phyloP scores from a whole-genome alignment of 1,140 invertebrate genomes.

The Idris sp. region DNA sequence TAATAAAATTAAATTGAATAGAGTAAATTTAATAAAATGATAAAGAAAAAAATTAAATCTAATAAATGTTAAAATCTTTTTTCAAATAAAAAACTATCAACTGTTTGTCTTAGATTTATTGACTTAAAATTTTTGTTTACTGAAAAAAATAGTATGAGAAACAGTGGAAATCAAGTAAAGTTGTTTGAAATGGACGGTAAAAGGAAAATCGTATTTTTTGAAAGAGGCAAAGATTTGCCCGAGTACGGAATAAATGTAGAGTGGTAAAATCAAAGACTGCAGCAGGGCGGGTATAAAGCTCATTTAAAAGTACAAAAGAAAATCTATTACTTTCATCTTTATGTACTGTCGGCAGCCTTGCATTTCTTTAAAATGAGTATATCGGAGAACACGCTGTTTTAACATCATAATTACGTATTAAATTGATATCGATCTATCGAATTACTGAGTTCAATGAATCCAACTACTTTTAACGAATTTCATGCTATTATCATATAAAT shows the following conservation, averaged over 20 bases:
- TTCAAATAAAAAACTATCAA: too few relatives aligned
- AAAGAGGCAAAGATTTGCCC: constrained; percentile 26
- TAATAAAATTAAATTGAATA: too few relatives aligned
- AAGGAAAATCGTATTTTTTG: constrained; percentile 21
- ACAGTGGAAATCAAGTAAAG: constrained; percentile 4
- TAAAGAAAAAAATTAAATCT: too few relatives aligned
- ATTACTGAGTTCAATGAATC: neutral
- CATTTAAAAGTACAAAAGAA: constrained; percentile 33
- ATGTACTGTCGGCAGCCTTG: constrained; percentile 15
- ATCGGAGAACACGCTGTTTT: constrained; percentile 16
- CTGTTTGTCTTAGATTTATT: too few relatives aligned
- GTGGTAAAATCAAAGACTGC: constrained; percentile 26
- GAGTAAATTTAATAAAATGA: too few relatives aligned
- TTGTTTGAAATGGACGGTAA: constrained; percentile 26
- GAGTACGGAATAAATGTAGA: constrained; percentile 21
- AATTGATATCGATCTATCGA: constrained; percentile 7
- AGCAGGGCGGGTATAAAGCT: constrained; percentile 30
- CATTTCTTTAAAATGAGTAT: constrained; percentile 38
- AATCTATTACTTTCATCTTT: constrained; percentile 37
- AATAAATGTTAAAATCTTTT: too few relatives aligned
- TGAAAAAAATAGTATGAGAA: too few relatives aligned
- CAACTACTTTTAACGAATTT: constrained; percentile 11
- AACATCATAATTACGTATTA: constrained; percentile 31
- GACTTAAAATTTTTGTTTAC: too few relatives aligned
- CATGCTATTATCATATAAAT: constrained; percentile 5